phyloP scores from a whole-genome alignment of 2,113 vertebrate genomes.

The Pionites leucogaster region DNA sequence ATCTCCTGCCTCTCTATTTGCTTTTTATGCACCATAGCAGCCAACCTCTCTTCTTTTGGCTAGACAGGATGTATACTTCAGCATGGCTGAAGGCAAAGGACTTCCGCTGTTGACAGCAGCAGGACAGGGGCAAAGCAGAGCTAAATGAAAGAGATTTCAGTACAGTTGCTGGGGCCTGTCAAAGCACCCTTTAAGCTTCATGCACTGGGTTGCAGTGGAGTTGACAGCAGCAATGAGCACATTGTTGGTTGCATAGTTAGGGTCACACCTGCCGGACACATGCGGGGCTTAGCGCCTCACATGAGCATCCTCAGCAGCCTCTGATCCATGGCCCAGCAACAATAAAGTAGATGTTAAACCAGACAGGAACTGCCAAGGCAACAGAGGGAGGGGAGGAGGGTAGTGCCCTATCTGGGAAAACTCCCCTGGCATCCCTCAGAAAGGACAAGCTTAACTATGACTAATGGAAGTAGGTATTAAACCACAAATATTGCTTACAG shows the following conservation, averaged over 20 bases:
- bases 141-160: not conserved
- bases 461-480: not conserved
- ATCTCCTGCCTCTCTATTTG: not conserved
- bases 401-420: not conserved
- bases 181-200: not conserved
- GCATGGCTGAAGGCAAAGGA: not conserved
- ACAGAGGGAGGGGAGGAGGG: not conserved
- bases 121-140: not conserved
- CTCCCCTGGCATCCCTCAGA: not conserved
- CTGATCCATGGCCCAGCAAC: not conserved
- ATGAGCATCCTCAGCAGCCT: fast-evolving
- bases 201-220: fast-evolving
- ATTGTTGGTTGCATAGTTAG: not conserved
- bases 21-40: not conserved
- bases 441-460: not conserved
- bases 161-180: not conserved
- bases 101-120: not conserved
- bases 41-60: not conserved
- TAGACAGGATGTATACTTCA: not conserved
- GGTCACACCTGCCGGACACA: fast-evolving
- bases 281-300: fast-evolving
- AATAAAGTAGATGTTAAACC: not conserved
- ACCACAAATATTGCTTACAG: not conserved
- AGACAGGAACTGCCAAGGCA: fast-evolving
- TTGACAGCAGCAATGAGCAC: not conserved